phyloP scores from a whole-genome alignment of 2,113 vertebrate genomes.

The Neolamprologus variostigma region DNA sequence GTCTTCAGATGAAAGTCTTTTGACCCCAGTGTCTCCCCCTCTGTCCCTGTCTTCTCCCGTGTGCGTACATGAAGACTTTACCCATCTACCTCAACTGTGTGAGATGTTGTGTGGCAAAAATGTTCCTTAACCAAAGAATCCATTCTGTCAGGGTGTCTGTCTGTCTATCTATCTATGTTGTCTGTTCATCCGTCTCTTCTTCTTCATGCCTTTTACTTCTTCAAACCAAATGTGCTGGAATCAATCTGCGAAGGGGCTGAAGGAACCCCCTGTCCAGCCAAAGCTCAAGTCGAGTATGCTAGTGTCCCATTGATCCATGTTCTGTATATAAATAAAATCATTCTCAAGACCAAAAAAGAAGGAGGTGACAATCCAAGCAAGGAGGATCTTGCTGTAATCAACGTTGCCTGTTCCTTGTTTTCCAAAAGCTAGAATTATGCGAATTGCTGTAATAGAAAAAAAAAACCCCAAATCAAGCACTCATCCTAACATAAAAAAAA shows the following conservation, averaged over 20 bases:
- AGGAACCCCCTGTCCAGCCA: conserved; percentile 58
- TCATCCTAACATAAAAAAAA: conserved; percentile 45
- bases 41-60: conserved; percentile 7
- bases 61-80: conserved; percentile 68
- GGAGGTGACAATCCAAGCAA: conserved; percentile 78
- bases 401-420: conserved; percentile 72
- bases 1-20: conserved; percentile 63
- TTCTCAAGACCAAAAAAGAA: conserved; percentile 68
- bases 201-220: conserved; percentile 67
- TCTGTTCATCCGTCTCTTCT: conserved; percentile 59
- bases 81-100: conserved; percentile 80
- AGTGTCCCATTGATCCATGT: conserved; percentile 53
- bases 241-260: conserved; percentile 67
- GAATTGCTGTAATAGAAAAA: conserved; percentile 47
- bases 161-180: conserved; percentile 47
- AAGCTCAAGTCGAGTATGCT: conserved; percentile 57
- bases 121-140: conserved; percentile 78
- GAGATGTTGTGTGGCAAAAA: conserved; percentile 72
- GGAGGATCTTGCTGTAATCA: conserved; percentile 76
- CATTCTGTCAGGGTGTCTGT: conserved; percentile 75
- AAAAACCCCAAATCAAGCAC: conserved; percentile 38
- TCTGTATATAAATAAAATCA: conserved; percentile 64
- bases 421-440: conserved; percentile 45
- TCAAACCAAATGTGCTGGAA: conserved; percentile 77
- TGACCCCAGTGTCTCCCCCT: conserved; percentile 25